A percentile compares a stretch with the other conserved stretches of the same genome.
phyloP scores from a whole-genome alignment of 2,888 invertebrate species.

The Eurytoma adleriae region DNA sequence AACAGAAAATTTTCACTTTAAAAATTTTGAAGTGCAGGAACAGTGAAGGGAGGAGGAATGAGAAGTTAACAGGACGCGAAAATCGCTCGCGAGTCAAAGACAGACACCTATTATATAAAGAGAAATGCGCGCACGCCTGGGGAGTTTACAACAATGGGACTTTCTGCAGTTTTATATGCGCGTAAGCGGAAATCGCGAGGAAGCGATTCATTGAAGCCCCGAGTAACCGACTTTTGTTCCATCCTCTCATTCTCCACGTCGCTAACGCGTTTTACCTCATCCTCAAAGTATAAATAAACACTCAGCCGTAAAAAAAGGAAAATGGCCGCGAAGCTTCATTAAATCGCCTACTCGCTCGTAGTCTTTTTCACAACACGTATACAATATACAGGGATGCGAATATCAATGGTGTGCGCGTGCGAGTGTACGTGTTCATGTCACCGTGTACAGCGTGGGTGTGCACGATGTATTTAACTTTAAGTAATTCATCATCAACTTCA shows the following conservation, averaged over 20 bases:
- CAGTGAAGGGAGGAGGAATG: constrained; percentile 9
- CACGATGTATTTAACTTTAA: not conserved
- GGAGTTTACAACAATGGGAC: constrained; percentile 18
- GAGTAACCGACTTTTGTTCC: too few relatives aligned
- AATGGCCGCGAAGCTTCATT: not conserved
- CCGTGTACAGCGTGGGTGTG: constrained; percentile 15
- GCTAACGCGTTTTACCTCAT: too few relatives aligned
- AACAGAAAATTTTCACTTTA: not conserved
- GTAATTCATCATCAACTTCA: not conserved
- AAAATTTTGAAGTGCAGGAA: constrained; percentile 13
- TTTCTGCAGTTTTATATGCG: constrained; percentile 12
- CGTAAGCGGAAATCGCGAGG: constrained; percentile 33
- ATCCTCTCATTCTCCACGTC: too few relatives aligned
- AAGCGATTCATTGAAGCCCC: constrained; percentile 26
- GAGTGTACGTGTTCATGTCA: constrained; percentile 12
- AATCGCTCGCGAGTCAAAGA: constrained; percentile 12
- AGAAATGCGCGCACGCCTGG: constrained; percentile 20
- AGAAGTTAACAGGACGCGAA: constrained; percentile 23
- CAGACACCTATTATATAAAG: constrained; percentile 30
- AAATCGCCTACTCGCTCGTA: not conserved
- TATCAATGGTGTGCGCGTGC: constrained; percentile 25
- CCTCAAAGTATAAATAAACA: too few relatives aligned
- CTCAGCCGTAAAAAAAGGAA: not conserved
- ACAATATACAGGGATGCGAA: constrained; percentile 19
- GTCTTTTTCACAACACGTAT: constrained; percentile 11